A percentile compares a stretch with the other conserved stretches of the same genome.
These are phyloP conservation scores for Acestrorhynchus altus DNA, from an alignment of 2,797 vertebrate species.

Conservation along the genomic window DNA sequence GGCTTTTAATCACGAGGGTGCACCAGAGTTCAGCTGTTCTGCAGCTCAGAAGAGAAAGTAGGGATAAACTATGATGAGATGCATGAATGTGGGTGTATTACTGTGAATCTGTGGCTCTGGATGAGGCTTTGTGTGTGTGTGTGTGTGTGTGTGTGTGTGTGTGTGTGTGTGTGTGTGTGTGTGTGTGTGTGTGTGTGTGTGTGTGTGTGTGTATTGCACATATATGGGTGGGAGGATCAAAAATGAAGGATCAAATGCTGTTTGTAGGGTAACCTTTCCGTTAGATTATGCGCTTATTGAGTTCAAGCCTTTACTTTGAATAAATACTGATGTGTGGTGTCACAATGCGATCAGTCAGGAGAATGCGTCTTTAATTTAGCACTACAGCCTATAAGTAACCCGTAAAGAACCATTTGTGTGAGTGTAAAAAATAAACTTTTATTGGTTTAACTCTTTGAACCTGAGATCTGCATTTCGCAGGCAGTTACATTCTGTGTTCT, in stretches of 20 bases:
- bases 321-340: background rate
- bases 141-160: no score
- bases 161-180: background rate
- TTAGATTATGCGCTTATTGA: background rate
- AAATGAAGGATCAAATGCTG: background rate
- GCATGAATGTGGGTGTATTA: background rate
- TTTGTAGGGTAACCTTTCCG: background rate
- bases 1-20: slow-evolving; percentile 11
- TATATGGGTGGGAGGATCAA: background rate
- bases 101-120: background rate
- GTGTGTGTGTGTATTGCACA: background rate
- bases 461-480: no score
- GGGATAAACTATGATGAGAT: background rate
- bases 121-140: background rate
- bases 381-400: no score
- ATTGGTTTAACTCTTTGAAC: no score
- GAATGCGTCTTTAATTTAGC: background rate
- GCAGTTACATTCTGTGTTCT: no score
- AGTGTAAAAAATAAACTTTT: no score
- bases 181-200: background rate
- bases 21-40: slow-evolving; percentile 16
- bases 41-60: background rate
- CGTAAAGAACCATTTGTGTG: no score
- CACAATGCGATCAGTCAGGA: background rate
- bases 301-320: background rate